Evolutionary conservation across 2,113 vertebrate species (phyloP), one percentile per base, ranked within the genome.

Genomic region (Megalops atlanticus): DNA sequence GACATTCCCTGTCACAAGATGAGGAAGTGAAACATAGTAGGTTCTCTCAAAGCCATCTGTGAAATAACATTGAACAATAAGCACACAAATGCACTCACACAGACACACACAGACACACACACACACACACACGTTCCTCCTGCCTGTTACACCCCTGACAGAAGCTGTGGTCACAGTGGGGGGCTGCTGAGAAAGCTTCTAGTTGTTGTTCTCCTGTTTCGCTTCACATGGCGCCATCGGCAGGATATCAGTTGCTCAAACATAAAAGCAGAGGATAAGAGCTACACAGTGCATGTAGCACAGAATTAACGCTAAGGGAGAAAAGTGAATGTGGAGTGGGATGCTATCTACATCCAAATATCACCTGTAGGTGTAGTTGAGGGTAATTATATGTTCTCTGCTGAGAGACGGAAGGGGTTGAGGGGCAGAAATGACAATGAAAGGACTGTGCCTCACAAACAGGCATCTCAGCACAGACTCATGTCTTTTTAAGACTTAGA

Each of bases 151-250:
- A 72, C 33, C 69, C 40, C 10, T 18, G 7, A 36, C 31, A 45
- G 52, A n/a, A 68, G 40, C 27, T 38, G 40, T 64, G 40, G 52
- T 45, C 31, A 68, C 80, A 76, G 54, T 12, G 27, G 54, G 74
- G 54, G 41, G 54, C 21, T 41, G 16, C 24, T 10, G n/a, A 15
- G 8, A 15, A 38, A 39, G 52, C 38, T 15, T 76, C 39, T 54
- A 76, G 54, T 68, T 39, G 27, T 39, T 21, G 49, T n/a, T 38
- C 38, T 31, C n/a, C 41, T 33, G 72, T 39, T 12, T 49, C 27
- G 89, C 89, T 86, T 64, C 82, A 80, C 24, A 75, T 68, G 54
- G 41, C 1, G 78, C 80, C 41, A 64, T 45, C 70, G 84, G 83
- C 85, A 87, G 80, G 80, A 85, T 49, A 83, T 69, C 80, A 76